Conservation (phyloP, 2,113 vertebrate species). For the Sisor rabdophorus region DNA sequence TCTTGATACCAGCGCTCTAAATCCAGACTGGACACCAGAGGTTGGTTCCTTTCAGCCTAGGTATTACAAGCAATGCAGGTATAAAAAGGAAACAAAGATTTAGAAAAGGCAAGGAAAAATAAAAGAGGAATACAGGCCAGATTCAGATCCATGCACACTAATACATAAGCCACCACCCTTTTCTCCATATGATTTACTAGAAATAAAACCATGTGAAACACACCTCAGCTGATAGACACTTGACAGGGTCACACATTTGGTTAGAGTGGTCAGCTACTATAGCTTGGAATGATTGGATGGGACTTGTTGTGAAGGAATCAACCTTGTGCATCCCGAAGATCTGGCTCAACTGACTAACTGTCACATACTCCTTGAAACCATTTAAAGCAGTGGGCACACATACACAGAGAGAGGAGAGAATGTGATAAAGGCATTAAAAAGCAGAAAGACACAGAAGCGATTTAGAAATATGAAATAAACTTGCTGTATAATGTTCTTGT, state of each 20-base stretch:
- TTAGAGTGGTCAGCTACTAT: constrained; percentile 65
- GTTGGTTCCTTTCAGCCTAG: constrained; percentile 68
- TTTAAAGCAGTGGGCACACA: constrained; percentile 3
- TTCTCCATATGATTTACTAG: constrained; percentile 25
- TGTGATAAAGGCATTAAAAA: constrained; percentile 31
- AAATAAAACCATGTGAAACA: constrained; percentile 43
- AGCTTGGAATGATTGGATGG: constrained; percentile 64
- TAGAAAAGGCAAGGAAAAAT: constrained; percentile 26
- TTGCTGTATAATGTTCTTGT: not conserved
- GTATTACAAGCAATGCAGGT: constrained; percentile 62
- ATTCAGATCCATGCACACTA: not conserved
- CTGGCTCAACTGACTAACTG: constrained; percentile 82
- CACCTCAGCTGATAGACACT: constrained; percentile 76
- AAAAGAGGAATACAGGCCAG: constrained; percentile 45
- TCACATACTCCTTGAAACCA: constrained; percentile 80
- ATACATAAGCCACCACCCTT: not conserved
- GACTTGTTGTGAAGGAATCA: constrained; percentile 58
- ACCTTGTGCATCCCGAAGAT: constrained; percentile 72
- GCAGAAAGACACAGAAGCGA: constrained; percentile 15
- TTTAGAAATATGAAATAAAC: constrained; percentile 13
- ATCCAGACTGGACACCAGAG: constrained; percentile 73
- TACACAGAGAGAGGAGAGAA: constrained; percentile 15
- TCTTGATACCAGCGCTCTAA: constrained; percentile 79
- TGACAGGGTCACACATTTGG: constrained; percentile 65
- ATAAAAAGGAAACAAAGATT: constrained; percentile 21